Evolutionary conservation across 2,888 invertebrate species (phyloP), one percentile per base, ranked within the genome.

Genomic region (Caenorhabditis sp.): DNA sequence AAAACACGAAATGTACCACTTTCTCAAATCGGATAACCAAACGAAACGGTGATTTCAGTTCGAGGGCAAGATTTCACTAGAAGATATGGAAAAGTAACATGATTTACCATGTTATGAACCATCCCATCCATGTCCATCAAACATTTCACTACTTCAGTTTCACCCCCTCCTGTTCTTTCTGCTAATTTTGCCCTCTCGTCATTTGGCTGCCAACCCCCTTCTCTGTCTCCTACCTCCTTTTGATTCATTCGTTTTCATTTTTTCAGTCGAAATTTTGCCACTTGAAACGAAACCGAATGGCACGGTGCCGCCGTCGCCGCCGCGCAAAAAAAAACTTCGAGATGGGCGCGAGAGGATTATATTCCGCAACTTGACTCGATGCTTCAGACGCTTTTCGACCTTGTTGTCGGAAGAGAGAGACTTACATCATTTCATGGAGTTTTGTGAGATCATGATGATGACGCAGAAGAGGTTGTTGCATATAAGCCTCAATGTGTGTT

Each of bases 211-310:
- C 31, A 41, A 49, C 75, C 14, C 22, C 51, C 6, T 41, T n/a
- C 49, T 56, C 56, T 47, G 14, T 47, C 22, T 16, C 47, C 47
- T n/a, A n/a, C n/a, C 26, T 51, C 44, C 26, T 63, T 68, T 68
- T 68, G 68, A 68, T 54, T 68, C 68, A 68, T 68, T 68, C 68
- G 54, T 68, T 66, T 68, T 38, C 24, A 14, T 56, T 76, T 68
- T 68, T 76, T 76, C 69, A 54, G 54, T 68, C 69, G 61, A 70
- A 77, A 77, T 70, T 70, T 70, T 70, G 68, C 58, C 69, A 77
- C 77, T 77, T 69, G 77, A 77, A 77, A 77, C 59, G 77, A 77
- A 77, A 77, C 77, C 77, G 77, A 77, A 69, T 77, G 77, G 77
- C 77, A 77, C 38, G 44, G 31, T 26, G 19, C 47, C 47, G 47